Percentiles rank a stretch among this genome's conserved stretches.
Evolutionary conservation across 2,113 vertebrate genomes (phyloP).

Genomic region (Brachirus orientalis): DNA sequence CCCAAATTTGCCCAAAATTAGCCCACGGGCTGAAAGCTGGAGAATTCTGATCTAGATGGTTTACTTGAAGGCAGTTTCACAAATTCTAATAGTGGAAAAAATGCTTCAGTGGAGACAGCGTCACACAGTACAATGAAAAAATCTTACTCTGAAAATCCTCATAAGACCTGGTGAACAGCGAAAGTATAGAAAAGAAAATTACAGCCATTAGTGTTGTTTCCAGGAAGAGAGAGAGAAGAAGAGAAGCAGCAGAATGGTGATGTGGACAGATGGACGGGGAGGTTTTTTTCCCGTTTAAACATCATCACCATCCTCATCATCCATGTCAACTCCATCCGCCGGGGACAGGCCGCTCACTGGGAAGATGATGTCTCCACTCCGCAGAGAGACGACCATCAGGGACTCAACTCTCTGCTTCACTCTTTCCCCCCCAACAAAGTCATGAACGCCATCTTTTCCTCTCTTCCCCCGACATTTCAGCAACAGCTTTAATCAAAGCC

Average conservation of each 20-base stretch:
- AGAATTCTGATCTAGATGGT: too few relatives aligned
- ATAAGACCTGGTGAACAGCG: too few relatives aligned
- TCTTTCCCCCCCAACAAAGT: constrained; percentile 52
- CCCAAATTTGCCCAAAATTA: too few relatives aligned
- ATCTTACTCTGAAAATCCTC: too few relatives aligned
- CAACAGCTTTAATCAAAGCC: constrained; percentile 52
- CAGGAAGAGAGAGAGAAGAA: neutral
- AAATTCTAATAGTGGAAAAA: too few relatives aligned
- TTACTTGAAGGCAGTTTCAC: too few relatives aligned
- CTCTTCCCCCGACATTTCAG: constrained; percentile 56
- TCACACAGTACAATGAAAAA: too few relatives aligned
- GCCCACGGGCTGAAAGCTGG: too few relatives aligned
- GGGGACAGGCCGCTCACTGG: constrained; percentile 66
- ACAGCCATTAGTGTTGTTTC: neutral
- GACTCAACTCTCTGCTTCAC: constrained; percentile 70
- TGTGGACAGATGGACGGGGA: constrained; percentile 74
- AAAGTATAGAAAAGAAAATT: neutral
- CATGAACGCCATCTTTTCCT: constrained; percentile 72
- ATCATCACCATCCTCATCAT: constrained; percentile 80
- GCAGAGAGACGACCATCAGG: constrained; percentile 75
- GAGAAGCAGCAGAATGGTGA: constrained; percentile 32
- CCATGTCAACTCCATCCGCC: constrained; percentile 70
- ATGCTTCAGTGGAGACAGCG: too few relatives aligned
- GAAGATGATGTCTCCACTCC: constrained; percentile 72
- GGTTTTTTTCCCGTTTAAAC: constrained; percentile 61